phyloP scores from a whole-genome alignment of 2,797 vertebrate species.

The Sebastes umbrosus region DNA sequence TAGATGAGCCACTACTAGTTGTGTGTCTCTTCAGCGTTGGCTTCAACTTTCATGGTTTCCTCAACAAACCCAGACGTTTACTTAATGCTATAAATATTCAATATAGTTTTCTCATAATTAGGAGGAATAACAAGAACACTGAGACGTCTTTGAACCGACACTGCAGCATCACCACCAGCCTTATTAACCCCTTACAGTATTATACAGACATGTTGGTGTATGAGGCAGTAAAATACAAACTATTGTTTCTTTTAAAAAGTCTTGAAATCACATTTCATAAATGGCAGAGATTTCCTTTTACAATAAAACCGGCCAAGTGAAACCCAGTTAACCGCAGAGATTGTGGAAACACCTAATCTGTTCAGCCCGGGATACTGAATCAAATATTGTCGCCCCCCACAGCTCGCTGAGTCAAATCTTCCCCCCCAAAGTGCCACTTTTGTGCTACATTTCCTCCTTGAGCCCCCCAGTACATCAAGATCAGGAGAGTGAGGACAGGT shows the following conservation, averaged over 20 bases:
- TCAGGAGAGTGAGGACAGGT: slow-evolving; percentile 31
- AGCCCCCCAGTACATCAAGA: slow-evolving; percentile 30
- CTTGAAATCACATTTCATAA: neutral
- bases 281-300: slow-evolving; percentile 6
- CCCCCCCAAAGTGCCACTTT: slow-evolving; percentile 11
- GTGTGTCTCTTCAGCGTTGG: neutral
- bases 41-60: neutral
- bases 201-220: neutral
- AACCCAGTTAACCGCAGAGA: slow-evolving; percentile 23
- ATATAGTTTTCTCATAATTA: neutral
- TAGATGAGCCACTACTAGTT: neutral
- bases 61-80: neutral
- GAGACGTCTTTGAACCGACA: neutral
- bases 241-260: neutral
- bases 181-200: slow-evolving; percentile 19
- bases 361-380: slow-evolving; percentile 28
- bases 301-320: slow-evolving; percentile 36
- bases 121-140: neutral
- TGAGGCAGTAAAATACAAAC: neutral
- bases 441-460: slow-evolving; percentile 40
- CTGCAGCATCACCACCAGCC: neutral
- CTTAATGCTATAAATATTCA: neutral
- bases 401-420: slow-evolving; percentile 22
- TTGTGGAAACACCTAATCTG: slow-evolving; percentile 33
- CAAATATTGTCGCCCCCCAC: slow-evolving; percentile 13